phyloP scores from a whole-genome alignment of 2,888 invertebrate species.

The Dyspetes luteomarginatus region DNA sequence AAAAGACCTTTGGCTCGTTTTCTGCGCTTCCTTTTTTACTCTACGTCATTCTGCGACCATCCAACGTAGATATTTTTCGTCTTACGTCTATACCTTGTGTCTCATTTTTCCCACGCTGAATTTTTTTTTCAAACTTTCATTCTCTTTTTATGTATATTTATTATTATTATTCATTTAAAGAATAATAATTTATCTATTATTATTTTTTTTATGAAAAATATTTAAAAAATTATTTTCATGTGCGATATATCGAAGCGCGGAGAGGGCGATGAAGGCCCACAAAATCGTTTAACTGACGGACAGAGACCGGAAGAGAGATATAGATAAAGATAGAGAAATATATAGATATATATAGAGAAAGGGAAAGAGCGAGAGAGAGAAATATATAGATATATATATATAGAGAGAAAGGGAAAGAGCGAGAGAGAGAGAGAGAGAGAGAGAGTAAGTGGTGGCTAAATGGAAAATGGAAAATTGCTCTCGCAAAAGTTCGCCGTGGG shows the following conservation, averaged over 20 bases:
- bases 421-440: conserved; percentile 13
- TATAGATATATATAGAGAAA: not conserved
- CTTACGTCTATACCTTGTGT: not conserved
- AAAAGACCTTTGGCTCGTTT: conserved; percentile 24
- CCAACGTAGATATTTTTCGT: conserved; percentile 5
- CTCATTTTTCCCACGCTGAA: not conserved
- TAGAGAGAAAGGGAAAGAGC: conserved; percentile 38
- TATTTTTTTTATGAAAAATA: not conserved
- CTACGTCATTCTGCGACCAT: too few relatives aligned
- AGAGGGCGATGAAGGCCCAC: conserved; percentile 25
- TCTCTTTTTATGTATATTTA: too few relatives aligned
- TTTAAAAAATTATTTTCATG: not conserved
- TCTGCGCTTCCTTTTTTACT: conserved; percentile 19
- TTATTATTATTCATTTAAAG: too few relatives aligned
- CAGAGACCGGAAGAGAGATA: not conserved
- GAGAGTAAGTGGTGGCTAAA: conserved; percentile 35
- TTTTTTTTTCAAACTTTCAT: not conserved
- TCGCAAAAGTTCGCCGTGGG: conserved; percentile 23
- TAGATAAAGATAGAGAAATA: too few relatives aligned
- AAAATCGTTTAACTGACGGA: not conserved
- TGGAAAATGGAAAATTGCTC: conserved; percentile 38
- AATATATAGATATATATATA: not conserved
- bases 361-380: conserved; percentile 34
- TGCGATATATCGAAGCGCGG: not conserved
- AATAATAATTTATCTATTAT: too few relatives aligned